Evolutionary conservation across 2,888 invertebrate species (phyloP).

Genomic region (Buathra laborator): DNA sequence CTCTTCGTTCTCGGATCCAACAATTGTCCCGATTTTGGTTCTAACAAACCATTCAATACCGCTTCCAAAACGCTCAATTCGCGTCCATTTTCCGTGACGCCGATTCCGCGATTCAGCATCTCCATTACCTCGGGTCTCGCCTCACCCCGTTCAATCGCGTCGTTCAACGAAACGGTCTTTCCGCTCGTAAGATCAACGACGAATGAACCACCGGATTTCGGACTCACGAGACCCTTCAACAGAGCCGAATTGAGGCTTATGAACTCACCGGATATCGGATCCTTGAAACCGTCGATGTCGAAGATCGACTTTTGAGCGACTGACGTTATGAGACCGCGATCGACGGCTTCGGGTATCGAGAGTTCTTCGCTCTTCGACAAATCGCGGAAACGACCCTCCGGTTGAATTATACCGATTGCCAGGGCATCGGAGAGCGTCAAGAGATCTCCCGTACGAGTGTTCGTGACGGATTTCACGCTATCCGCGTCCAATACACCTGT

Average conservation of each 20-base stretch:
- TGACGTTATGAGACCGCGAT: conserved; percentile 95
- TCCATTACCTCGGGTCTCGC: conserved; percentile 95
- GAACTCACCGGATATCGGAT: conserved; percentile 92
- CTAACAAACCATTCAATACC: conserved; percentile 94
- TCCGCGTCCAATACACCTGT: conserved; percentile 95
- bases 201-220: conserved; percentile 90
- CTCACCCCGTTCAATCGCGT: conserved; percentile 92
- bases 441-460: conserved; percentile 92
- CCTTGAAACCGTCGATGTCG: conserved; percentile 96
- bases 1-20: conserved; percentile 91
- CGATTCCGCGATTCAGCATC: conserved; percentile 93
- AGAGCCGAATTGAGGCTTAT: conserved; percentile 94
- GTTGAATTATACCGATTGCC: conserved; percentile 91
- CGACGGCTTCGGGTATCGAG: conserved; percentile 94
- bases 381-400: conserved; percentile 91
- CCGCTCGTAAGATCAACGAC: conserved; percentile 91
- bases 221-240: conserved; percentile 91
- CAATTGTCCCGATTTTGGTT: conserved; percentile 95
- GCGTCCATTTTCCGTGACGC: conserved; percentile 91
- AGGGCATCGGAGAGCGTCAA: conserved; percentile 95
- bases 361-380: conserved; percentile 88
- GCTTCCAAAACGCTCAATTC: conserved; percentile 95
- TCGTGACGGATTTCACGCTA: conserved; percentile 93
- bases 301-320: conserved; percentile 95
- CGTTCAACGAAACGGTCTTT: conserved; percentile 91